Conservation (phyloP, 2,797 vertebrate genomes). For the Etheostoma perlongum region DNA sequence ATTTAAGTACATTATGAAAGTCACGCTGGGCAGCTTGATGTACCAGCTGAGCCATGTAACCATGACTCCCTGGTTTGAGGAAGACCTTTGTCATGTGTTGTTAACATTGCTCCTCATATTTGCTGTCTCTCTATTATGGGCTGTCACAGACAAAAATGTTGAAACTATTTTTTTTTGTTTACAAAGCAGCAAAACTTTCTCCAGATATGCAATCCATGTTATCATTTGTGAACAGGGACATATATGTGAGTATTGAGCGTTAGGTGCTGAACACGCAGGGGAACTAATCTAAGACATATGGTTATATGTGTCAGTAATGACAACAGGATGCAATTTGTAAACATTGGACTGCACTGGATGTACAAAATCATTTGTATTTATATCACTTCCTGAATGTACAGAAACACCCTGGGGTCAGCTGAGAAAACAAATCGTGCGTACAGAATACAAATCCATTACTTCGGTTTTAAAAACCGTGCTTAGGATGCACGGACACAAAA, state of each 20-base stretch:
- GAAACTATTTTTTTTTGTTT: neutral
- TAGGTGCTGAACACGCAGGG: neutral
- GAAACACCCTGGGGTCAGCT: too few species aligned
- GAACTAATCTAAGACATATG: neutral
- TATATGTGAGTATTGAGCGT: neutral
- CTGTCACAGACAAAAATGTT: neutral
- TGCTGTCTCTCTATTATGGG: neutral
- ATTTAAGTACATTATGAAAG: conserved; percentile 5
- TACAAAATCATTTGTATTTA: neutral
- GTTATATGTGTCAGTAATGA: neutral
- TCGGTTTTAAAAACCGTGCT: too few species aligned
- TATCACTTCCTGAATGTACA: neutral
- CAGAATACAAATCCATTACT: too few species aligned
- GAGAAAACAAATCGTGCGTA: too few species aligned
- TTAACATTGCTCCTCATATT: neutral
- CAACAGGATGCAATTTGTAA: neutral
- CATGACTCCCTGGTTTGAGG: conserved; percentile 1
- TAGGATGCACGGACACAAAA: too few species aligned
- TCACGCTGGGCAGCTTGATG: conserved; percentile 6
- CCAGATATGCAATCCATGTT: neutral
- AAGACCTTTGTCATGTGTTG: neutral
- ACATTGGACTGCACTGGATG: neutral
- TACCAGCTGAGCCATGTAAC: neutral
- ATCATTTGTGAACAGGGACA: neutral
- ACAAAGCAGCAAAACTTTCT: neutral